These are phyloP conservation scores for Magallana ariakensis DNA, from an alignment of 1,140 invertebrate genomes.

Conservation along the genomic window DNA sequence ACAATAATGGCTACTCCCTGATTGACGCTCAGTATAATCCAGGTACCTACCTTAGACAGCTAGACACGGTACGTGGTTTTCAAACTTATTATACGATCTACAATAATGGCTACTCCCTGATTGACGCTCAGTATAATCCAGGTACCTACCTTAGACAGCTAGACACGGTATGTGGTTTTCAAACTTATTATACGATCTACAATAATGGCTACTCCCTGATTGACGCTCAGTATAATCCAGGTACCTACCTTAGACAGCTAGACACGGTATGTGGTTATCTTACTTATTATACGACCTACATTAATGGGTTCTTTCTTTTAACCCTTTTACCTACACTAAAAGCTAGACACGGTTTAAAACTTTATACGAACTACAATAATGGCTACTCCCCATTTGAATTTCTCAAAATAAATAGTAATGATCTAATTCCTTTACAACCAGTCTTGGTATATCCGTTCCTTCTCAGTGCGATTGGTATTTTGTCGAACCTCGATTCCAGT, in stretches of 20 bases:
- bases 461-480: too few relatives aligned
- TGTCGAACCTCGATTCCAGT: too few relatives aligned
- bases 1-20: conserved; percentile 91
- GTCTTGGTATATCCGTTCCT: too few relatives aligned
- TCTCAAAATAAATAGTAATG: too few relatives aligned
- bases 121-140: conserved; percentile 93
- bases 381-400: too few relatives aligned
- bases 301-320: too few relatives aligned
- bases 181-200: conserved; percentile 92
- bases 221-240: conserved; percentile 92
- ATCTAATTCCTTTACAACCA: too few relatives aligned
- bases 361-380: too few relatives aligned
- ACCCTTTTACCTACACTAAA: too few relatives aligned
- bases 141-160: conserved; percentile 93
- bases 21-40: conserved; percentile 93
- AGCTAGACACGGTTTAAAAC: too few relatives aligned
- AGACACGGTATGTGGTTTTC: conserved; percentile 92
- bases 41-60: conserved; percentile 92
- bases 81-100: too few relatives aligned
- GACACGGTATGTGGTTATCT: conserved; percentile 87
- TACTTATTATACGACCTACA: too few relatives aligned
- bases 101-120: conserved; percentile 90
- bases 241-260: conserved; percentile 93
- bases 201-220: conserved; percentile 92
- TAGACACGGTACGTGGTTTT: conserved; percentile 93